Evolutionary conservation across 92 coral and sea anemone species (phyloP).

Genomic region (Heliopora coerulea): DNA sequence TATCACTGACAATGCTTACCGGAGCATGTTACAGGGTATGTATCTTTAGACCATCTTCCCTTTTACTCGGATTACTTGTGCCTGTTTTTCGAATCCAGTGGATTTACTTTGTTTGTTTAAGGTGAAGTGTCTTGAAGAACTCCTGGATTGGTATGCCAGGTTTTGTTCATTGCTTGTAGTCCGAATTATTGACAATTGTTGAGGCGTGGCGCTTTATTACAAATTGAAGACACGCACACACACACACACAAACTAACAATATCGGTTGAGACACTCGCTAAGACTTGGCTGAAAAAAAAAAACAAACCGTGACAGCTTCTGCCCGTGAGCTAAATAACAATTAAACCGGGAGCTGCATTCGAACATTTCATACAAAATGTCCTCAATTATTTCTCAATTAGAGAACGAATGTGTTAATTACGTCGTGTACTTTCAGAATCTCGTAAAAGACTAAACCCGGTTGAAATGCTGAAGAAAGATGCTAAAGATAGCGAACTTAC

Average conservation of each 20-base stretch:
- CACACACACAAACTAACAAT: not conserved
- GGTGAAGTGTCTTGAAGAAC: not conserved
- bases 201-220: not conserved
- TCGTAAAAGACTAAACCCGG: not conserved
- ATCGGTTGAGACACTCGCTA: not conserved
- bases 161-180: not conserved
- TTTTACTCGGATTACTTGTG: not conserved
- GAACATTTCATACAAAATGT: not conserved
- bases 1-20: conserved; percentile 95
- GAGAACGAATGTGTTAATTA: not conserved
- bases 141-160: not conserved
- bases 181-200: not conserved
- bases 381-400: not conserved
- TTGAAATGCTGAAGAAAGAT: not conserved
- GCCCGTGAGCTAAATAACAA: not conserved
- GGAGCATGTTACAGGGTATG: conserved; percentile 98
- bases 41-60: not conserved
- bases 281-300: not conserved
- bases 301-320: not conserved
- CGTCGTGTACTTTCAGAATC: not conserved
- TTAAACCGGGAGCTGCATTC: not conserved
- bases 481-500: not conserved
- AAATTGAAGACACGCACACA: too few species aligned
- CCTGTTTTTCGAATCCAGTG: not conserved
- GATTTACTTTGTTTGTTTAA: conserved; percentile 7